Evolutionary conservation across 2,113 vertebrate genomes (phyloP), one percentile per base, ranked within the genome.

Genomic region (Ginglymostoma cirratum): DNA sequence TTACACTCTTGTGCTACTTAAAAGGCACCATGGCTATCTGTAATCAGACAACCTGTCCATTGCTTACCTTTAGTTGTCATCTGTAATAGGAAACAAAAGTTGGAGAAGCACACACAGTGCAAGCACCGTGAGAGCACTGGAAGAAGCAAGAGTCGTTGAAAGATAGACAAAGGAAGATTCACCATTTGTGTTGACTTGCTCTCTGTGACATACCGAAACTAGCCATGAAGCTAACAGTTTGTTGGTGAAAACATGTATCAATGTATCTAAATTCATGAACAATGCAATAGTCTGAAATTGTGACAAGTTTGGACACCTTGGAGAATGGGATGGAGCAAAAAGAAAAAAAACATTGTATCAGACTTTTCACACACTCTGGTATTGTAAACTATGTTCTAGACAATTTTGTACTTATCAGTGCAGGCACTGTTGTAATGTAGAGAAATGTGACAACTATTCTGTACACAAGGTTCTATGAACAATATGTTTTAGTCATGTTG

Each of bases 31-130:
- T 38, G 92, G 92, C 38, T 27, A 94, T 94, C 65, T 94, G 66
- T 94, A 94, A 94, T 70, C 92, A 70, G 65, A 70, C 92, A 94
- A 69, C 66, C 92, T 94, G 92, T 69, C 92, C 92, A 67, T 21
- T 94, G 92, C 66, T 94, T 94, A 67, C 66, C 92, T 94, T 94
- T 45, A 5, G 23, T 94, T 94, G 92, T 94, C 92, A 94, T 94
- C 66, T 42, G n/a, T 45, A 45, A 69, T 94, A 45, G 65, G 61
- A 69, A 67, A 45, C 21, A 69, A 23, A 69, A 89, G 86, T 30
- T 27, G 86, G 45, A 61, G 86, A 61, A 45, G 19, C 66, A 69
- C 8, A 69, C 38, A 45, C 19, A 5, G n/a, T 42, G 66, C 5
- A 2, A 48, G 48, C 66, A 94, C 38, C 45, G 10, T 10, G 38